Evolutionary conservation across 2,888 invertebrate species (phyloP), one percentile per base, ranked within the genome.

Genomic region (Allygus modestus): DNA sequence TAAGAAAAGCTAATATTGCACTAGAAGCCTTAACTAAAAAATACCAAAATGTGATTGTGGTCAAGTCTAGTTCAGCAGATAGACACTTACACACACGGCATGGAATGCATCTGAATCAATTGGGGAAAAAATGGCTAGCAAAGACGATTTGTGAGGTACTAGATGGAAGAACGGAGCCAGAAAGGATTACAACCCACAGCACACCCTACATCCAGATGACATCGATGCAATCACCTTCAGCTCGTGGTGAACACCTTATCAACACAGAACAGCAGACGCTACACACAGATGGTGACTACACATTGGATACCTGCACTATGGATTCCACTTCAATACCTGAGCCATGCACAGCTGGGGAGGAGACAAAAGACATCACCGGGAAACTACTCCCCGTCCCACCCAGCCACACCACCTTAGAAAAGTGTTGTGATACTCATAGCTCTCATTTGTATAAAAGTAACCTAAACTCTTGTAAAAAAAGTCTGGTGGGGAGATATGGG

Each of bases 71-170:
- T 75, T 7, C 11, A 9, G 43, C 75, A 43, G 75, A 43, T 43
- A 75, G 75, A 75, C 46, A 41, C 23, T 23, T 75, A 23, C 75
- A 75, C 43, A 43, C 75, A 15, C 1, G 75, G 11, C 75, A 75
- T 26, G 75, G 75, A 7, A 75, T 75, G 75, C 75, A 75, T 23
- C 23, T 75, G 4, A 75, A 75, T 46, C 23, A 23, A 9, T 0
- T 11, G 4, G 46, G 75, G 23, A 75, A 75, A 43, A 20, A 71
- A 31, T 71, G 71, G 71, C 37, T 71, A 5, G 71, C 71, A 33
- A 71, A 33, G 33, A 5, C 28, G 17, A 71, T 71, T 20, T 71
- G 37, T 71, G 5, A 65, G 15, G 65, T 23, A 65, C 26, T 65
- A 23, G 65, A 7, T n/a, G 26, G n/a, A 65, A 23, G 65, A 65